A percentile compares a stretch with the other conserved stretches of the same genome.
Evolutionary conservation across 2,113 vertebrate genomes (phyloP).

Genomic region (Pitta sordida): DNA sequence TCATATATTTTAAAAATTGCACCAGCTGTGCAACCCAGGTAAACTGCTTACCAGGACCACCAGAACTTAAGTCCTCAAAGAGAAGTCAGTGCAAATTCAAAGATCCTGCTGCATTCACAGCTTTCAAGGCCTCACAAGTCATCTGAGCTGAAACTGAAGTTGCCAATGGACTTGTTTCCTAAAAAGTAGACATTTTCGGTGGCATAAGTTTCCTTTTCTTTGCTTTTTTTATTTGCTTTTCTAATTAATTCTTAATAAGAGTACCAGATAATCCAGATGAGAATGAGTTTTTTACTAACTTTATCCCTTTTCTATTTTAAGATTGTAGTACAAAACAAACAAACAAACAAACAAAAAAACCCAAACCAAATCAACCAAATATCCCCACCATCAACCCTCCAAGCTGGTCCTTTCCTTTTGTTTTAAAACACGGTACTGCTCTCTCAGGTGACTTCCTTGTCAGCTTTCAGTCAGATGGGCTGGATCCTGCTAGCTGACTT

Average conservation of each 20-base stretch:
- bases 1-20: too few species aligned
- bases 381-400: not conserved
- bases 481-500: not conserved
- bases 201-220: not conserved
- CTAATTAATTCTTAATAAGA: not conserved
- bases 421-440: not conserved
- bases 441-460: not conserved
- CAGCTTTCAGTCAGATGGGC: not conserved
- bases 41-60: not conserved
- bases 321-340: not conserved
- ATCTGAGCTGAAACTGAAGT: not conserved
- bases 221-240: not conserved
- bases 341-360: not conserved
- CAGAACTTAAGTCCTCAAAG: not conserved
- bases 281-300: not conserved
- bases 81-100: not conserved
- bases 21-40: not conserved
- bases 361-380: not conserved
- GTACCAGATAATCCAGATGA: not conserved
- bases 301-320: not conserved
- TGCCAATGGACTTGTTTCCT: not conserved
- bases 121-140: not conserved
- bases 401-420: not conserved
- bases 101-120: not conserved
- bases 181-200: not conserved